Conservation (phyloP, 2,113 vertebrate species). For the Prionailurus bengalensis region DNA sequence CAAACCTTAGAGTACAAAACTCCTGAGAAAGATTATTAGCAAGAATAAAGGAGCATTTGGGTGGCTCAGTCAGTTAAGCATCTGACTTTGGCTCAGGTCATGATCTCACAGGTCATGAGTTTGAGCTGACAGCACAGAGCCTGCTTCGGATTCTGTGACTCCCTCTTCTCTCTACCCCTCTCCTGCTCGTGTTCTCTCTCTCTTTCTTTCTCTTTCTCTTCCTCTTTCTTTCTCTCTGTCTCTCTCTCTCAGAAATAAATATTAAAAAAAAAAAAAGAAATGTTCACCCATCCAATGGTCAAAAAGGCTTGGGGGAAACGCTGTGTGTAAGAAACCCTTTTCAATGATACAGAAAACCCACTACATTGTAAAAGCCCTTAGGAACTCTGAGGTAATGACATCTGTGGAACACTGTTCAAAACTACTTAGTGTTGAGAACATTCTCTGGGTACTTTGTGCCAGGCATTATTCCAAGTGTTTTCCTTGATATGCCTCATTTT, state of each 20-base stretch:
- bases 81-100: too few relatives aligned
- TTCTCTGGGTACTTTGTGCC: not conserved
- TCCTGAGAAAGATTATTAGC: not conserved
- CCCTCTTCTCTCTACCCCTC: too few relatives aligned
- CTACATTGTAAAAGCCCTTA: fast-evolving
- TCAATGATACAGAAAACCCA: not conserved
- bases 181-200: too few relatives aligned
- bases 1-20: not conserved
- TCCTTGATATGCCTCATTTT: not conserved
- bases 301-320: not conserved
- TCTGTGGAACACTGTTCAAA: not conserved
- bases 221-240: too few relatives aligned
- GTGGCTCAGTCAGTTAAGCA: too few relatives aligned
- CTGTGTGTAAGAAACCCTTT: not conserved
- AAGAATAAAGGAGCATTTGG: not conserved
- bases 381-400: not conserved
- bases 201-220: too few relatives aligned
- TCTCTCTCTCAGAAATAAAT: too few relatives aligned
- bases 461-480: not conserved
- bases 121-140: too few relatives aligned
- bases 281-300: not conserved
- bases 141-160: too few relatives aligned
- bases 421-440: not conserved
- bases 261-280: not conserved
- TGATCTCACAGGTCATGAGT: too few relatives aligned